Base-by-base conservation (phyloP, 2,888 invertebrate species). In the Neria commutata region DNA sequence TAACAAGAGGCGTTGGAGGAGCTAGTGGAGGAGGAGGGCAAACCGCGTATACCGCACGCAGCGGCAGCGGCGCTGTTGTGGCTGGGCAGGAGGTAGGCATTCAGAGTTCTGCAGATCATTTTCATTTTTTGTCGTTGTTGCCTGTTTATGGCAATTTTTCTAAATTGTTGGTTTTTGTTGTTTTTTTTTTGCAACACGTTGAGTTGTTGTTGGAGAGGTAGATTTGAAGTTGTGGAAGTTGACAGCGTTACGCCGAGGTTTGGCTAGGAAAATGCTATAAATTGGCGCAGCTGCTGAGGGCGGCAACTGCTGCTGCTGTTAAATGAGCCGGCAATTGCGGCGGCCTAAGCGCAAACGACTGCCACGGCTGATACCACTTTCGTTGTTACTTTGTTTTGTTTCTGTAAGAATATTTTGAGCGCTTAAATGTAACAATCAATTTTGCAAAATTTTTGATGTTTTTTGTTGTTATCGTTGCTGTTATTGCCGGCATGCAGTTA, bases 81-180 rank as follows among this genome's bases (percentile, higher is more conserved):
- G 53, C 24, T 11, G 34, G 21, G n/a, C n/a, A n/a, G n/a, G n/a
- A n/a, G 21, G 29, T 42, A 14, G 26, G 48, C 37, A n/a, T 23
- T 40, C 29, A 55, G 52, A 56, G 58, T 58, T 58, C 58, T 60
- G 55, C 54, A 53, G 21, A 60, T 58, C 58, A 53, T 58, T 53
- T 49, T 56, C 62, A 59, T 59, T 14, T 10, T 42, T 26, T 40
- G 14, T 4, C 5, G 14, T 21, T 21, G 11, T 47, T 46, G 8
- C 21, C 2, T 47, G 24, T 47, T 3, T 48, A 17, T 25, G 23
- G 29, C 11, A 29, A n/a, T 29, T 29, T 29, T 6, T 29, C 11
- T 29, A 29, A 8, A 29, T 8, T 11, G 29, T 6, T 29, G 29
- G 29, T n/a, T 14, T n/a, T n/a, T n/a, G n/a, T n/a, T n/a, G n/a